Evolutionary conservation across 2,888 invertebrate genomes (phyloP), one percentile per base, ranked within the genome.

Genomic region (Patella ulyssiponensis): DNA sequence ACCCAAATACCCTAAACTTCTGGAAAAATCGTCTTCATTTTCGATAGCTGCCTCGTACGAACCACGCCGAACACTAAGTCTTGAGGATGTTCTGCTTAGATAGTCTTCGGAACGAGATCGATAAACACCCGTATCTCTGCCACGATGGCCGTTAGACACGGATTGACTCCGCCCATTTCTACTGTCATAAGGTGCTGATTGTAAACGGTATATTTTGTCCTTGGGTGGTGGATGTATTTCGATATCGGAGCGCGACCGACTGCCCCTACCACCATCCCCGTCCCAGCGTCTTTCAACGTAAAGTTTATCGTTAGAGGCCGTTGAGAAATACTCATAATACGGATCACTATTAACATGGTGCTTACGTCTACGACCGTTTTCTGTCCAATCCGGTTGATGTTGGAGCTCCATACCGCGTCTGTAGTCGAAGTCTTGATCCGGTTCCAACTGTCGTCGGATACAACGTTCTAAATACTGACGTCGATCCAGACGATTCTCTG

Each of bases 21-120:
- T 64, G 0, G 64, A 64, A 23, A 64, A 64, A 64, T 64, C 20
- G 14, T 64, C 64, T 11, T 64, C 64, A 44, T 74, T 74, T 9
- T 33, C 64, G n/a, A 74, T 74, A 14, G 74, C 74, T 33, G 27
- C 64, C n/a, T 69, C 74, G 23, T 74, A 74, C 11, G 74, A 74
- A n/a, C 64, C 51, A 3, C 74, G 27, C 17, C 74, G 64, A 23
- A 64, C 64, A 64, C 64, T 64, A 23, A 23, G 64, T 23, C 64
- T 64, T 20, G 64, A 64, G 14, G 64, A 64, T 23, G 20, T 64
- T 20, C 64, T 64, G 4, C 23, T 64, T 14, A 64, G 23, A 20
- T 23, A 23, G 20, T 64, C 64, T 23, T 20, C 5, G 3, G 64
- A 64, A 23, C 23, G 64, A 11, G 64, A 23, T 23, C 64, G 23